Evolutionary conservation across 2,113 vertebrate genomes (phyloP).

Genomic region (Sylvia atricapilla): DNA sequence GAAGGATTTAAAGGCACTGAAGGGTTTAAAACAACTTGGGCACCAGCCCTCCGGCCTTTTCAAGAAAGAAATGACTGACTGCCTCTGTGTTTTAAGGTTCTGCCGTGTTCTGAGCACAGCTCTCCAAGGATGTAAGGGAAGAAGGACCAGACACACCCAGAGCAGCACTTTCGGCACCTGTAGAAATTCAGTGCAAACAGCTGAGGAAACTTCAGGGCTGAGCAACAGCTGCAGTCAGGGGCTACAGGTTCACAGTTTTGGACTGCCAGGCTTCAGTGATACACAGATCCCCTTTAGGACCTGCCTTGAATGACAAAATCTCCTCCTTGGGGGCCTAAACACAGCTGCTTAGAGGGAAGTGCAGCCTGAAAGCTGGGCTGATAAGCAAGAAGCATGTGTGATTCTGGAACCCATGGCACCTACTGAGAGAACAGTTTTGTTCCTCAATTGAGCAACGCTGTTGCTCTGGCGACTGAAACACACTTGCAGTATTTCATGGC

Average conservation of each 20-base stretch:
- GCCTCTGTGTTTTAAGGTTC: not conserved
- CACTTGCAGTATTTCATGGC: not conserved
- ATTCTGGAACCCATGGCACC: not conserved
- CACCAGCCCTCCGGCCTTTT: not conserved
- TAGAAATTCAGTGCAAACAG: constrained; percentile 42
- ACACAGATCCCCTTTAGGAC: not conserved
- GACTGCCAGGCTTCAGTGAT: not conserved
- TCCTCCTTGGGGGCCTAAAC: not conserved
- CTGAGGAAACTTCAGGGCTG: constrained; percentile 22
- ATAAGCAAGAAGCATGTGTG: not conserved
- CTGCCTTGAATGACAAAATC: constrained; percentile 39
- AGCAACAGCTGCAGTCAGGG: constrained; percentile 35
- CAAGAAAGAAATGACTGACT: not conserved
- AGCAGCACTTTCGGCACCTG: constrained; percentile 14
- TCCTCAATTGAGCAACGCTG: constrained; percentile 22
- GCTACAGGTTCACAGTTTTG: constrained; percentile 36
- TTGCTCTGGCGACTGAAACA: not conserved
- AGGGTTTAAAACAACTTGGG: not conserved
- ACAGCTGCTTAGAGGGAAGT: constrained; percentile 7
- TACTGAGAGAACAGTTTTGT: not conserved
- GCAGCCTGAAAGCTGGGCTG: not conserved
- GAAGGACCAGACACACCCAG: not conserved
- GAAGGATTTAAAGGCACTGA: not conserved
- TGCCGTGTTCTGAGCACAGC: not conserved
- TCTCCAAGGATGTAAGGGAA: not conserved